A percentile compares a stretch with the other conserved stretches of the same genome.
These are phyloP conservation scores for Drosophila colorata DNA, from an alignment of 2,888 invertebrate genomes.

Conservation along the genomic window DNA sequence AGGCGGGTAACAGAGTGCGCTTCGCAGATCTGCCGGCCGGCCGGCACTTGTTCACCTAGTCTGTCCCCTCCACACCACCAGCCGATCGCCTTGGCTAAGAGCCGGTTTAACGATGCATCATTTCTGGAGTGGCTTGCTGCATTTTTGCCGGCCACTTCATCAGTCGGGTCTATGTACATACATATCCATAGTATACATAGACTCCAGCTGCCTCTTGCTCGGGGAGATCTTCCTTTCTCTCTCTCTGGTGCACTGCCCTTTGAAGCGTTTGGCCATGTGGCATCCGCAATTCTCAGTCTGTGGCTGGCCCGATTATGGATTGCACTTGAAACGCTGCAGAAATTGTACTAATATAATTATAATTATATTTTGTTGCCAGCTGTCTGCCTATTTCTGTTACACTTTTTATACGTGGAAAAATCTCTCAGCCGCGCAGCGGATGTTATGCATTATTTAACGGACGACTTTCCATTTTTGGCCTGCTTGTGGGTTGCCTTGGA, in stretches of 20 bases:
- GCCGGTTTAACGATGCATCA: conserved; percentile 67
- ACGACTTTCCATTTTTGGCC: conserved; percentile 54
- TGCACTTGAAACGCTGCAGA: conserved; percentile 44
- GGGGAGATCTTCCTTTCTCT: conserved; percentile 27
- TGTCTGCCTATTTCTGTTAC: conserved; percentile 51
- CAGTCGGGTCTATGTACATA: conserved; percentile 15
- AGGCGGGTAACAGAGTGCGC: conserved; percentile 23
- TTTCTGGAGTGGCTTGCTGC: conserved; percentile 67
- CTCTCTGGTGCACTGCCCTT: conserved; percentile 46
- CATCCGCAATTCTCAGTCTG: conserved; percentile 15
- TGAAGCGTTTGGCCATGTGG: conserved; percentile 52
- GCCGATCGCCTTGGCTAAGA: conserved; percentile 40
- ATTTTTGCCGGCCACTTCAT: conserved; percentile 67
- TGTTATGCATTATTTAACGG: conserved; percentile 58
- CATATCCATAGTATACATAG: conserved; percentile 22
- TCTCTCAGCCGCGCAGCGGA: conserved; percentile 35
- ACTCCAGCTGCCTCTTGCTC: conserved; percentile 24
- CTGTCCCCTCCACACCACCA: conserved; percentile 4
- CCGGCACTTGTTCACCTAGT: conserved; percentile 62
- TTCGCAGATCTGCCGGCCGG: conserved; percentile 44
- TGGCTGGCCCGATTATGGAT: conserved; percentile 16
- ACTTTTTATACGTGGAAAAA: conserved; percentile 25
- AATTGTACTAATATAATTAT: conserved; percentile 13
- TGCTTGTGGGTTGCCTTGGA: conserved; percentile 21
- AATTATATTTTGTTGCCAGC: conserved; percentile 20